Evolutionary conservation across 64 coral and sea anemone genomes (phyloP).

Genomic region (Pocillopora verrucosa): DNA sequence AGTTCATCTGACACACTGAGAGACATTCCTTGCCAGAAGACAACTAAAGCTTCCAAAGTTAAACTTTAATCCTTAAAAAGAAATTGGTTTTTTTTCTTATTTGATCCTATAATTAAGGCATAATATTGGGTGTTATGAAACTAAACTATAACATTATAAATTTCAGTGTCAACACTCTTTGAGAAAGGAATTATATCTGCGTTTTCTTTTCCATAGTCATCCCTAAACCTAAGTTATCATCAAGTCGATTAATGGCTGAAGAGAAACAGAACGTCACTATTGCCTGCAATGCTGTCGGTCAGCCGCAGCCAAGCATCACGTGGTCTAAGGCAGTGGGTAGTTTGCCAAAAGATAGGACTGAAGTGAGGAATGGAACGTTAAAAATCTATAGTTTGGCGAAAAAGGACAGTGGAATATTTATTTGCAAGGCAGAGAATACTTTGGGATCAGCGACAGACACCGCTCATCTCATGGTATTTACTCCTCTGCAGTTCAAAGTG

Average conservation of each 20-base stretch:
- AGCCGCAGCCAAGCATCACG: slow-evolving; percentile 19
- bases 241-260: not conserved
- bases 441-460: not conserved
- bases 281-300: slow-evolving; percentile 36
- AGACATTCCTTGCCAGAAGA: no score
- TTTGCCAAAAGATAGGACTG: not conserved
- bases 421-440: not conserved
- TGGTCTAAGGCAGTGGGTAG: slow-evolving; percentile 5
- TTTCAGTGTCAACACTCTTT: no score
- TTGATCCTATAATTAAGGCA: no score
- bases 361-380: not conserved
- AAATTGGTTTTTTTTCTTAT: no score
- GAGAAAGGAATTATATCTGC: no score
- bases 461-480: not conserved
- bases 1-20: no score
- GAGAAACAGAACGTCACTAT: slow-evolving; percentile 13
- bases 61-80: no score
- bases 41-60: no score
- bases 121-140: no score
- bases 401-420: not conserved
- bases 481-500: not conserved
- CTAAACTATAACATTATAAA: no score
- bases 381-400: not conserved
- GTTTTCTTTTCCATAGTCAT: slow-evolving; percentile 3
- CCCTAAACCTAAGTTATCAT: not conserved